Evolutionary conservation across 2,888 invertebrate genomes (phyloP).

Genomic region (Elgonia sp.): DNA sequence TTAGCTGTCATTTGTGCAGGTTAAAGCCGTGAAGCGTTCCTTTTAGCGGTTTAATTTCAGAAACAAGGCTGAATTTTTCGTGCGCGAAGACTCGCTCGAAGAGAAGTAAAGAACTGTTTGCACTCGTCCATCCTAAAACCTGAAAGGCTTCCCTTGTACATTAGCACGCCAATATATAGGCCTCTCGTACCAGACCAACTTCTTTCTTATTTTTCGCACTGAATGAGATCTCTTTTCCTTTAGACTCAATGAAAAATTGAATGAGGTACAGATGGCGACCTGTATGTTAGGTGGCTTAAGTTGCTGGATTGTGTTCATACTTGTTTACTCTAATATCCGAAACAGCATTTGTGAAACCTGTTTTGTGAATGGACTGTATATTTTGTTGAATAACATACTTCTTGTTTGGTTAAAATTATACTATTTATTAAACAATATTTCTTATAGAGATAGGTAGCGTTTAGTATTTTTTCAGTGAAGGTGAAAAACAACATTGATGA

Average conservation of each 20-base stretch:
- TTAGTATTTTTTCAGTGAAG: no score
- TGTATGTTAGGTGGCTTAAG: background rate
- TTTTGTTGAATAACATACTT: no score
- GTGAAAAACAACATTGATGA: no score
- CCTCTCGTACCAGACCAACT: slow-evolving; percentile 76
- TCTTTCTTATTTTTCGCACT: slow-evolving; percentile 45
- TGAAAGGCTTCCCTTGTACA: slow-evolving; percentile 84
- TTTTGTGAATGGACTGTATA: no score
- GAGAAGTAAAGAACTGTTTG: slow-evolving; percentile 81
- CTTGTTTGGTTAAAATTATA: no score
- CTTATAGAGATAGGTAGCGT: no score
- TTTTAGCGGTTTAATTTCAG: slow-evolving; percentile 81
- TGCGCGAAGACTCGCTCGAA: slow-evolving; percentile 52
- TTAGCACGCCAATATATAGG: slow-evolving; percentile 80
- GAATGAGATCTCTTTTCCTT: slow-evolving; percentile 41
- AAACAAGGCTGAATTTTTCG: slow-evolving; percentile 81
- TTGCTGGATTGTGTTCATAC: no score
- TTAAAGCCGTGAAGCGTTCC: slow-evolving; percentile 76
- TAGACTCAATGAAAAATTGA: slow-evolving; percentile 41
- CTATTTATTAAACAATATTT: no score
- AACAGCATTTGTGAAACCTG: no score
- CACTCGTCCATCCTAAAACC: slow-evolving; percentile 82
- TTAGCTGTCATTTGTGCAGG: slow-evolving; percentile 71
- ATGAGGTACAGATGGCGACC: slow-evolving; percentile 10
- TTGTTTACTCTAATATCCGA: no score